These are phyloP conservation scores for Theodoxus fluviatilis DNA, from an alignment of 2,888 invertebrate species.

Conservation along the genomic window DNA sequence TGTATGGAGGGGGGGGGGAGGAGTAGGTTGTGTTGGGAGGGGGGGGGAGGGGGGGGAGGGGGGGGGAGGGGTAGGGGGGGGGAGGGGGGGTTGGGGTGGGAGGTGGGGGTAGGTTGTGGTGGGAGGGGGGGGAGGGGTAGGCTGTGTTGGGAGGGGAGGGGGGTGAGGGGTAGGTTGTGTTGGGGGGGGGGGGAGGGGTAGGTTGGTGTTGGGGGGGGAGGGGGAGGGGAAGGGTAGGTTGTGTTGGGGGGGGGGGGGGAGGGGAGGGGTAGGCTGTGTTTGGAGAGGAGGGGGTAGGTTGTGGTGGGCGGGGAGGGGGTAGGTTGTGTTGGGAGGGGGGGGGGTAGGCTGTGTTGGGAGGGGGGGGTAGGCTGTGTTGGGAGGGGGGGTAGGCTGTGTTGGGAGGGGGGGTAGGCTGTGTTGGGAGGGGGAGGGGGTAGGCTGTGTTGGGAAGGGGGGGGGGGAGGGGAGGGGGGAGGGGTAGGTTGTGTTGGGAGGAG, in stretches of 20 bases:
- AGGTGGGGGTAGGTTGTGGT: not conserved
- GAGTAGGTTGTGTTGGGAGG: not conserved
- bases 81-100: not conserved
- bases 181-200: not conserved
- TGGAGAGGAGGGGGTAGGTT: not conserved
- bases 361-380: not conserved
- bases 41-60: not conserved
- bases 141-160: not conserved
- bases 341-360: not conserved
- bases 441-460: not conserved
- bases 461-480: not conserved
- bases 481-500: not conserved
- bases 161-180: not conserved
- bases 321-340: not conserved
- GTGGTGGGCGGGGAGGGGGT: not conserved
- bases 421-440: not conserved
- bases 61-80: not conserved
- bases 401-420: constrained; percentile 58
- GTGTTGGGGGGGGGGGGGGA: not conserved
- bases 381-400: constrained; percentile 76
- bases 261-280: not conserved
- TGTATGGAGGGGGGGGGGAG: not conserved
- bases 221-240: not conserved
- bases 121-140: not conserved
- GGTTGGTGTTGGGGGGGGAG: not conserved